phyloP scores from a whole-genome alignment of 2,888 invertebrate genomes.

The Deilephila elpenor region DNA sequence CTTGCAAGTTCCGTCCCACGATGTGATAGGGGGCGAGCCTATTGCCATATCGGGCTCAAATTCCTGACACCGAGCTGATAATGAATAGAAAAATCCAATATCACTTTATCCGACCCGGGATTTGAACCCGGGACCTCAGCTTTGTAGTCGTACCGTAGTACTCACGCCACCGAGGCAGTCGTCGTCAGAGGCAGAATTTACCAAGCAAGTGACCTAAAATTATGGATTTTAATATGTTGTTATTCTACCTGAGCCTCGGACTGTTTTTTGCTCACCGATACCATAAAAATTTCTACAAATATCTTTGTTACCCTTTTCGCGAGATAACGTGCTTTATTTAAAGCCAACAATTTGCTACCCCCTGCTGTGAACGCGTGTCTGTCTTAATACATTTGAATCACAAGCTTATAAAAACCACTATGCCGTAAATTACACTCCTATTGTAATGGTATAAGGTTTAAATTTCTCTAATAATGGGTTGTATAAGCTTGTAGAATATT shows the following conservation, averaged over 20 bases:
- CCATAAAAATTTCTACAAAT: conserved; percentile 2
- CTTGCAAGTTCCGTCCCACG: no score
- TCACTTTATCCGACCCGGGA: no score
- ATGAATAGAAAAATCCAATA: no score
- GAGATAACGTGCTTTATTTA: not conserved
- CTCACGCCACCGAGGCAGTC: no score
- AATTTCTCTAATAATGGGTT: not conserved
- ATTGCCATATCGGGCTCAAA: no score
- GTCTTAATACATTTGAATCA: conserved; percentile 4
- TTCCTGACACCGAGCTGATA: no score
- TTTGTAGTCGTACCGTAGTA: no score
- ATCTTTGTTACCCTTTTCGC: conserved; percentile 4
- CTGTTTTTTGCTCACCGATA: not conserved
- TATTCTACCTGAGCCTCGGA: not conserved
- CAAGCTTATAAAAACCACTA: not conserved
- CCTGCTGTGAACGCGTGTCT: conserved; percentile 20
- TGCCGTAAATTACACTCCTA: not conserved
- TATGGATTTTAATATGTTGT: not conserved
- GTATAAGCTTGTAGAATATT: not conserved
- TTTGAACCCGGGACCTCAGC: no score
- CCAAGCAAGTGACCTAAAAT: no score
- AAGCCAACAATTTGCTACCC: conserved; percentile 19
- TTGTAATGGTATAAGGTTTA: not conserved
- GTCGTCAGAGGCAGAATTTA: not conserved
- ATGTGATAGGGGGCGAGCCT: no score